These are phyloP conservation scores for Biston betularia DNA, from an alignment of 2,888 invertebrate genomes.

Conservation along the genomic window DNA sequence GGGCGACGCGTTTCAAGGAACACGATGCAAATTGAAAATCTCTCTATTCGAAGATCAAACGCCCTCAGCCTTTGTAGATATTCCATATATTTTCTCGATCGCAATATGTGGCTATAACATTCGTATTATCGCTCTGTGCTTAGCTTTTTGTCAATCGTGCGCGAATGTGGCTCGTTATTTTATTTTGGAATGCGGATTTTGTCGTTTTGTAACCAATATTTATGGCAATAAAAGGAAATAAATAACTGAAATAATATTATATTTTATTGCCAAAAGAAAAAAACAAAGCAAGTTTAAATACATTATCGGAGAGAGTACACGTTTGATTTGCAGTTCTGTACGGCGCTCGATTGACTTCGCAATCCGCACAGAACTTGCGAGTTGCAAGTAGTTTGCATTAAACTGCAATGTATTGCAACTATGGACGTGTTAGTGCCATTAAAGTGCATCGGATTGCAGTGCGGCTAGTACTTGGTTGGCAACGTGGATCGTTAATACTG, in stretches of 20 bases:
- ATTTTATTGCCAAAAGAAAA: too few relatives aligned
- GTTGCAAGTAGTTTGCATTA: slow-evolving; percentile 3
- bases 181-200: slow-evolving; percentile 12
- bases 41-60: slow-evolving; percentile 79
- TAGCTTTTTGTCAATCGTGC: slow-evolving; percentile 40
- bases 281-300: background rate
- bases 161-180: slow-evolving; percentile 30
- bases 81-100: slow-evolving; percentile 39
- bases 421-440: slow-evolving; percentile 13
- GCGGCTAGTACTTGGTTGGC: slow-evolving; percentile 14
- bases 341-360: slow-evolving; percentile 33
- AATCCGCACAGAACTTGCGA: slow-evolving; percentile 7
- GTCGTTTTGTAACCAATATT: slow-evolving; percentile 2
- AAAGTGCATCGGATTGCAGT: slow-evolving; percentile 19
- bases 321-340: slow-evolving; percentile 31
- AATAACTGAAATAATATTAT: too few relatives aligned
- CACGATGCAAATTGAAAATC: slow-evolving; percentile 81
- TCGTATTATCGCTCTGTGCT: slow-evolving; percentile 29
- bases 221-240: background rate
- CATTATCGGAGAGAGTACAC: background rate
- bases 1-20: slow-evolving; percentile 47
- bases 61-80: slow-evolving; percentile 65
- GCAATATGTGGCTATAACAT: slow-evolving; percentile 40
- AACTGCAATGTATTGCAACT: slow-evolving; percentile 2
- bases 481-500: slow-evolving; percentile 16